Percentiles rank a stretch among this genome's conserved stretches.
Conservation (phyloP, 2,113 vertebrate species). For the Hippocampus mohnikei region DNA sequence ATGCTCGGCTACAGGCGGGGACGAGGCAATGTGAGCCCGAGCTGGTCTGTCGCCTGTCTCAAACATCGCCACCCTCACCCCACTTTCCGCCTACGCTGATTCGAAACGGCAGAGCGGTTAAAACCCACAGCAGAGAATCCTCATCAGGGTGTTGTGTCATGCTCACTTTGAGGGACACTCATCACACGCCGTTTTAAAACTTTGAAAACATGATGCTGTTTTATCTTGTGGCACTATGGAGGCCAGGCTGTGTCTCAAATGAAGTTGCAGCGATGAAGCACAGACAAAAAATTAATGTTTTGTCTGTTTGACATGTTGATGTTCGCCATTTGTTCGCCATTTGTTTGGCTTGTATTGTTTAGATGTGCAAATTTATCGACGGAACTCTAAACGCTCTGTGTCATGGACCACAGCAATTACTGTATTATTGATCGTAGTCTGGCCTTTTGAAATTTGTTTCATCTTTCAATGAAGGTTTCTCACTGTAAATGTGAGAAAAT, state of each 20-base stretch:
- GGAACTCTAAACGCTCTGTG: background rate
- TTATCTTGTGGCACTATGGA: background rate
- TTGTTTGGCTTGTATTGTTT: background rate
- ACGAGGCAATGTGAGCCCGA: constrained; percentile 16
- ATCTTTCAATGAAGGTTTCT: too few relatives aligned
- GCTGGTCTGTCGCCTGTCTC: constrained; percentile 38
- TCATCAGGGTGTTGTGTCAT: constrained; percentile 30
- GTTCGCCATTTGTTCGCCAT: constrained; percentile 3
- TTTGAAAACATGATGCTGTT: background rate
- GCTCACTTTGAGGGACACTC: constrained; percentile 24
- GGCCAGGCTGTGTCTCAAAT: constrained; percentile 20
- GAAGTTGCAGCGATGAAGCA: constrained; percentile 15
- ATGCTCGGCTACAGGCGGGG: constrained; percentile 20
- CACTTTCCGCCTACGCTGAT: constrained; percentile 27
- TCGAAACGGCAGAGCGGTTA: constrained; percentile 50
- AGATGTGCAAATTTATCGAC: background rate
- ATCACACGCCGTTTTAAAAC: constrained; percentile 9
- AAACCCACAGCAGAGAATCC: constrained; percentile 31
- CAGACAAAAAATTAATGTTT: constrained; percentile 3
- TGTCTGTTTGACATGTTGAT: background rate
- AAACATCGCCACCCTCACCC: background rate
- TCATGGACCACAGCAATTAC: background rate
- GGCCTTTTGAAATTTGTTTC: too few relatives aligned
- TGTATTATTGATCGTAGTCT: too few relatives aligned
- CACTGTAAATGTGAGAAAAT: too few relatives aligned